Evolutionary conservation across 2,797 vertebrate genomes (phyloP).

Genomic region (Apogon hyalosoma): DNA sequence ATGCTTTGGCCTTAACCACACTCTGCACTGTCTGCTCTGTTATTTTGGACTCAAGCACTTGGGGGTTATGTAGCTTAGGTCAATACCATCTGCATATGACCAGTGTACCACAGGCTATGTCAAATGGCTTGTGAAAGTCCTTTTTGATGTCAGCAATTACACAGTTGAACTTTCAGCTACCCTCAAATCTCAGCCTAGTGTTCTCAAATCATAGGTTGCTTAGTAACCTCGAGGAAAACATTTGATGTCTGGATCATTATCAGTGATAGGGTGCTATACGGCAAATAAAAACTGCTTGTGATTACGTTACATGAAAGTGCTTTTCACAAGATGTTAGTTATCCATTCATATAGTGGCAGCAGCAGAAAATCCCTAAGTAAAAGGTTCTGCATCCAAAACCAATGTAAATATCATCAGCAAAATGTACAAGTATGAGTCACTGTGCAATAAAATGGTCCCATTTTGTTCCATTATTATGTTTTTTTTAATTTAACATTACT

Average conservation of each 20-base stretch:
- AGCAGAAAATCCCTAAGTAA: background rate
- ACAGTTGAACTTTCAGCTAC: constrained; percentile 41
- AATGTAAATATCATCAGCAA: no score
- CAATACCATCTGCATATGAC: constrained; percentile 64
- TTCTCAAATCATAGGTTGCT: constrained; percentile 48
- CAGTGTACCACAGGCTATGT: constrained; percentile 66
- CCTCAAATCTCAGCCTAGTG: constrained; percentile 46
- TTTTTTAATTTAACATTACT: no score
- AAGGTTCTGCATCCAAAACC: background rate
- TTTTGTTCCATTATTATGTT: no score
- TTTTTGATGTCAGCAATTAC: constrained; percentile 74
- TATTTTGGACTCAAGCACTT: constrained; percentile 63
- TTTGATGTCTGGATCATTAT: constrained; percentile 69
- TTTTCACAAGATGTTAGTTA: constrained; percentile 22
- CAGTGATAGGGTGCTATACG: constrained; percentile 35
- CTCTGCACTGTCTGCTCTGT: constrained; percentile 54
- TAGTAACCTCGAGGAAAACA: constrained; percentile 59
- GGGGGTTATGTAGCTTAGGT: constrained; percentile 74
- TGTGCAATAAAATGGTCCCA: no score
- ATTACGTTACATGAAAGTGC: constrained; percentile 33
- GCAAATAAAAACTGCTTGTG: constrained; percentile 15
- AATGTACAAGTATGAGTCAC: no score
- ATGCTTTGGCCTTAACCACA: constrained; percentile 37
- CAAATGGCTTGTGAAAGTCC: constrained; percentile 73
- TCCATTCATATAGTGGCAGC: background rate